These are phyloP conservation scores for Zaprionus tsacasi DNA, from an alignment of 1,140 invertebrate genomes.

Conservation along the genomic window DNA sequence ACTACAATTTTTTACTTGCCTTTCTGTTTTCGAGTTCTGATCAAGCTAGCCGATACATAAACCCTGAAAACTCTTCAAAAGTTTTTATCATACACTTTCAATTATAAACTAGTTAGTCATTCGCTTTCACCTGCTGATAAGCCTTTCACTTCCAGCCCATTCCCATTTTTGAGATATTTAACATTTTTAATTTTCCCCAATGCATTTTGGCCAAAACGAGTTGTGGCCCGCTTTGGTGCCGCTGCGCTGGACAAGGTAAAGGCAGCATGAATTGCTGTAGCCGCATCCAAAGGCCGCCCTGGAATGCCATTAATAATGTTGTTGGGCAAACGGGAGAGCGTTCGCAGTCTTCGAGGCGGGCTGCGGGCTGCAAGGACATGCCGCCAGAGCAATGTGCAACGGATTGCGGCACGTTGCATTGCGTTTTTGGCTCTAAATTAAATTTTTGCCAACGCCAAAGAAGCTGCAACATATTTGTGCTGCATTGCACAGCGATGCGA, in stretches of 20 bases:
- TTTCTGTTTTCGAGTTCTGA: too few species aligned
- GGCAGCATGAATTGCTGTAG: slow-evolving; percentile 76
- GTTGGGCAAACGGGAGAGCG: slow-evolving; percentile 67
- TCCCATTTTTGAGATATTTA: neutral
- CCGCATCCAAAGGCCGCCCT: slow-evolving; percentile 79
- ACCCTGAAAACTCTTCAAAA: too few species aligned
- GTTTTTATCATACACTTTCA: too few species aligned
- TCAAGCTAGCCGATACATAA: too few species aligned
- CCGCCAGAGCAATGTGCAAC: slow-evolving; percentile 50
- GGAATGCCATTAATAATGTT: slow-evolving; percentile 82
- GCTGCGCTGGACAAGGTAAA: too few species aligned
- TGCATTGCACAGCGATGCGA: slow-evolving; percentile 74
- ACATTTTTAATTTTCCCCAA: slow-evolving; percentile 5
- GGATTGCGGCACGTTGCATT: slow-evolving; percentile 26
- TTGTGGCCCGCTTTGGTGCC: neutral
- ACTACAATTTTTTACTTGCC: too few species aligned
- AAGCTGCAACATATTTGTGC: slow-evolving; percentile 81
- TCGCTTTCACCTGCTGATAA: neutral
- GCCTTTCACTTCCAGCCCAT: neutral
- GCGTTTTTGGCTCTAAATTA: slow-evolving; percentile 80
- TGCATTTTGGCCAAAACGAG: neutral
- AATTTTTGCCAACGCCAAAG: slow-evolving; percentile 82
- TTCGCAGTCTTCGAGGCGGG: slow-evolving; percentile 13
- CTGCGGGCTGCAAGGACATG: slow-evolving; percentile 21
- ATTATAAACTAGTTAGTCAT: neutral